Evolutionary conservation across 2,113 vertebrate genomes (phyloP).

Genomic region (Myotis lucifugus): DNA sequence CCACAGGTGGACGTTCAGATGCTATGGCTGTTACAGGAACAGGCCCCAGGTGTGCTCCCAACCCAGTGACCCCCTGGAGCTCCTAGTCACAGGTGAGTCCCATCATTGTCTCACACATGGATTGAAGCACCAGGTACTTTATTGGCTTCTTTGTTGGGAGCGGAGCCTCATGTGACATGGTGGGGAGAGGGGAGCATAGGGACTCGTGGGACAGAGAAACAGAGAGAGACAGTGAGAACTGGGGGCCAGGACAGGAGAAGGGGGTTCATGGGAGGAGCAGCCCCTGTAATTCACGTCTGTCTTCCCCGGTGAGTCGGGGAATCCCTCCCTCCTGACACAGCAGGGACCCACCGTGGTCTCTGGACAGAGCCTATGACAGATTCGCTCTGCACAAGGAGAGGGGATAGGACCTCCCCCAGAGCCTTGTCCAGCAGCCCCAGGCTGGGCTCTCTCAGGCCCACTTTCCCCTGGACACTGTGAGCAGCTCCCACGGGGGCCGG

Average conservation of each 20-base stretch:
- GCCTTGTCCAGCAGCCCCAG: too few species aligned
- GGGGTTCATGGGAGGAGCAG: background rate
- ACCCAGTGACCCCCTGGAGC: background rate
- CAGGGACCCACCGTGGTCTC: background rate
- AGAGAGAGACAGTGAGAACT: background rate
- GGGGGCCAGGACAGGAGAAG: background rate
- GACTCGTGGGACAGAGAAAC: accelerated
- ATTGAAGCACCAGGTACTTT: background rate
- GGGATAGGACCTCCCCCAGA: too few species aligned
- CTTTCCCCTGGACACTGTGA: too few species aligned
- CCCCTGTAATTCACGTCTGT: accelerated
- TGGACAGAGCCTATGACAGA: background rate
- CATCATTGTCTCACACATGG: background rate
- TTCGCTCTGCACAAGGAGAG: too few species aligned
- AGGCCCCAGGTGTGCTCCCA: background rate
- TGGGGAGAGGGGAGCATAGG: accelerated
- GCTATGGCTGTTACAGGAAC: background rate
- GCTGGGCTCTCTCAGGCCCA: too few species aligned
- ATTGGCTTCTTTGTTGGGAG: accelerated
- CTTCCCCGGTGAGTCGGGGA: background rate
- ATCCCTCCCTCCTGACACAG: background rate
- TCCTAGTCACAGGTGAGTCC: background rate
- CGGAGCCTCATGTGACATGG: background rate
- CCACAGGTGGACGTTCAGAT: background rate
- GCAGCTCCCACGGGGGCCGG: too few species aligned